Percentiles rank a stretch among this genome's conserved stretches.
Evolutionary conservation across 2,797 vertebrate species (phyloP).

Genomic region (Sebastes matsubarae): DNA sequence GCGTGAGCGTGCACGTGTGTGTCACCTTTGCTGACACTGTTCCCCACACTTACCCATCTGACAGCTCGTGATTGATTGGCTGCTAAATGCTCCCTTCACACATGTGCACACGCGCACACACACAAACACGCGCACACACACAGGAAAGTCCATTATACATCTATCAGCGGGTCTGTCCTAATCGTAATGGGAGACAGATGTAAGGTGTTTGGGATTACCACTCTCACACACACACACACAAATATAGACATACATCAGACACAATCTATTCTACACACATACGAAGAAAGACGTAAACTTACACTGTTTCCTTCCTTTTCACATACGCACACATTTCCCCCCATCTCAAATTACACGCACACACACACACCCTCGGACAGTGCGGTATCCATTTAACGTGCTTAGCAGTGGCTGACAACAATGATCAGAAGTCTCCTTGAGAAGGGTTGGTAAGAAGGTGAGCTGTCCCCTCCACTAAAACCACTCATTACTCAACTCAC

Average conservation of each 20-base stretch:
- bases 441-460: conserved; percentile 78
- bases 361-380: conserved; percentile 31
- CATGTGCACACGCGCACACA: background rate
- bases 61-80: conserved; percentile 76
- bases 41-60: conserved; percentile 69
- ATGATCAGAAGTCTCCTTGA: conserved; percentile 84
- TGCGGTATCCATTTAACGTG: conserved; percentile 68
- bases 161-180: conserved; percentile 60
- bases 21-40: conserved; percentile 70
- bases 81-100: conserved; percentile 67
- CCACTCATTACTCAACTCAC: conserved; percentile 79
- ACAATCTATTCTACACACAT: conserved; percentile 21
- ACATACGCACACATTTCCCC: conserved; percentile 20
- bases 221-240: conserved; percentile 15
- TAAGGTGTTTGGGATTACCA: conserved; percentile 47
- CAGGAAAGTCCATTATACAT: conserved; percentile 62
- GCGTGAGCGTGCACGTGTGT: background rate
- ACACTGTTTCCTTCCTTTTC: conserved; percentile 21
- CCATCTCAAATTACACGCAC: conserved; percentile 34
- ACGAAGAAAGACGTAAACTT: conserved; percentile 2
- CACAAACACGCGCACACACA: conserved; percentile 41
- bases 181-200: conserved; percentile 75
- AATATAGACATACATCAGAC: conserved; percentile 10
- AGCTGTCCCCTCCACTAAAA: conserved; percentile 80
- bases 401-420: conserved; percentile 79